A percentile compares a stretch with the other conserved stretches of the same genome.
phyloP scores from a whole-genome alignment of 2,888 invertebrate species.

The Athalia cordata region DNA sequence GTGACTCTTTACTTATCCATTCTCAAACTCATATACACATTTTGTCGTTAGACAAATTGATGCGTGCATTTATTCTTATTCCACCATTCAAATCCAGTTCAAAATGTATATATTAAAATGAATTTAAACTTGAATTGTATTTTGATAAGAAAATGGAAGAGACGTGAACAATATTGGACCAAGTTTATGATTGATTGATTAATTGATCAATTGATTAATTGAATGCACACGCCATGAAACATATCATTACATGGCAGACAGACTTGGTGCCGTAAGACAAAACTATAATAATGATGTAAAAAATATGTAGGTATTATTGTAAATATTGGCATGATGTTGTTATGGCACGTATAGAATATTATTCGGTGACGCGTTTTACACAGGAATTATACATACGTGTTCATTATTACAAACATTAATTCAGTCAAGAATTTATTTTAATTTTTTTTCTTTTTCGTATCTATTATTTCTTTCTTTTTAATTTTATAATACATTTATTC shows the following conservation, averaged over 20 bases:
- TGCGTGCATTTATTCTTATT: not conserved
- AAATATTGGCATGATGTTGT: conserved; percentile 72
- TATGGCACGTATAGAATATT: conserved; percentile 72
- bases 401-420: conserved; percentile 61
- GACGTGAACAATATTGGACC: not conserved
- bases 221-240: not conserved
- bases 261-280: conserved; percentile 46
- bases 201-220: conserved; percentile 4
- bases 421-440: conserved; percentile 58
- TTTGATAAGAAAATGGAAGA: not conserved
- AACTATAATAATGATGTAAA: conserved; percentile 64
- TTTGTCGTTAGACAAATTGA: conserved; percentile 7
- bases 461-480: conserved; percentile 41
- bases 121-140: not conserved
- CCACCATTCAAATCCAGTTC: not conserved
- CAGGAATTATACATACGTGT: conserved; percentile 30
- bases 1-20: not conserved
- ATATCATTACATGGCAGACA: too few species aligned
- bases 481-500: conserved; percentile 47
- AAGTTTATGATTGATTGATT: not conserved
- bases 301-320: conserved; percentile 65
- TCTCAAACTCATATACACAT: not conserved
- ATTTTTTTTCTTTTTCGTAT: conserved; percentile 49
- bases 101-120: not conserved
- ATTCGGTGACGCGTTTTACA: conserved; percentile 63